Conservation (phyloP, 1,140 invertebrate genomes). For the Sycobia sp. region DNA sequence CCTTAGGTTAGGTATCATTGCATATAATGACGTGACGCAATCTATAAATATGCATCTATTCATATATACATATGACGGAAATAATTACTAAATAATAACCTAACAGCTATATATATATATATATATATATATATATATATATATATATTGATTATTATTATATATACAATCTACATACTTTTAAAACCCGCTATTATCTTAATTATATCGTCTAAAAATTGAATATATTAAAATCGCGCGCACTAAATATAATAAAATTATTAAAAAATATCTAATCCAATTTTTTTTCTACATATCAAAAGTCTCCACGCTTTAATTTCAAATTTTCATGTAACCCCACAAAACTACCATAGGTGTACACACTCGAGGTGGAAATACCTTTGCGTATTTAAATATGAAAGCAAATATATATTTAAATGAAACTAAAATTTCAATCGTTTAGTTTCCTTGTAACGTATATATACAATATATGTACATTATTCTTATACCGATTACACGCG, state of each 20-base stretch:
- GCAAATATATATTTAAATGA: too few relatives aligned
- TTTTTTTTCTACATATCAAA: constrained; percentile 8
- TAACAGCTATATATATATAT: constrained; percentile 1
- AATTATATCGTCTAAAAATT: constrained; percentile 17
- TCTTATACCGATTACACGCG: too few relatives aligned
- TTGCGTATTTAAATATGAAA: too few relatives aligned
- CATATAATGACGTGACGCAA: constrained; percentile 42
- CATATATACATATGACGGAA: constrained; percentile 24
- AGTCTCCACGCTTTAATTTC: not conserved
- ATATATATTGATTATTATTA: not conserved
- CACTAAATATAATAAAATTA: not conserved
- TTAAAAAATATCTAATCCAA: constrained; percentile 29
- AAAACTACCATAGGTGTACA: too few relatives aligned
- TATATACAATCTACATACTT: constrained; percentile 6
- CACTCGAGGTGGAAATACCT: too few relatives aligned
- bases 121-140: constrained; percentile 3
- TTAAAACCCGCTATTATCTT: constrained; percentile 25
- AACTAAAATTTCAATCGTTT: too few relatives aligned
- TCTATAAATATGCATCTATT: constrained; percentile 29
- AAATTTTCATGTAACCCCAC: too few relatives aligned
- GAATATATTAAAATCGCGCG: not conserved
- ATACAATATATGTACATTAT: too few relatives aligned
- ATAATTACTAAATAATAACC: not conserved
- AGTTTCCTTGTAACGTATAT: too few relatives aligned
- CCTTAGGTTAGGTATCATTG: constrained; percentile 50